phyloP scores from a whole-genome alignment of 2,888 invertebrate species.

The Catocala fraxini region DNA sequence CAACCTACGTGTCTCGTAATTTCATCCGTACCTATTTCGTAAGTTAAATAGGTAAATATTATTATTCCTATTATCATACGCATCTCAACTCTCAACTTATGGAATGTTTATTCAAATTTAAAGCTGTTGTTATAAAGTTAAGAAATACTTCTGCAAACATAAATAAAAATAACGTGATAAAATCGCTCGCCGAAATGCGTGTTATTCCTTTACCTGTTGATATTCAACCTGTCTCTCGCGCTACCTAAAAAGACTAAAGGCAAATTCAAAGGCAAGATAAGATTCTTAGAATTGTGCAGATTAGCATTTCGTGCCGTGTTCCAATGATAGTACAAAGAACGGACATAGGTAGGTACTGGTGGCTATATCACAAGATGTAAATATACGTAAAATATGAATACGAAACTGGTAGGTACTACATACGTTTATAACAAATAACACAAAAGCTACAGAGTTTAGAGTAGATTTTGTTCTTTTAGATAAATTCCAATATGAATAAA shows the following conservation, averaged over 20 bases:
- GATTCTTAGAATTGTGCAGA: constrained; percentile 26
- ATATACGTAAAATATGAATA: too few species aligned
- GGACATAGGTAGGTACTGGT: not conserved
- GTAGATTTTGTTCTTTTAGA: too few species aligned
- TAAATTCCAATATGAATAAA: too few species aligned
- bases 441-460: too few species aligned
- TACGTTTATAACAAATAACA: too few species aligned
- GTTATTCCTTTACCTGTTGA: constrained; percentile 40
- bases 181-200: constrained; percentile 18
- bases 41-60: too few species aligned
- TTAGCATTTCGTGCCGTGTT: constrained; percentile 4
- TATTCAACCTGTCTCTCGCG: constrained; percentile 24
- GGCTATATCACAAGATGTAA: not conserved
- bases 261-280: constrained; percentile 26
- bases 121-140: not conserved
- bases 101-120: too few species aligned
- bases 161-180: not conserved
- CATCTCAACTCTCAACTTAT: too few species aligned
- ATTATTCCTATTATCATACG: too few species aligned
- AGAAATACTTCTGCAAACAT: not conserved
- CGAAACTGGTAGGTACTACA: too few species aligned
- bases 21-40: too few species aligned
- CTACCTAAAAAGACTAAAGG: constrained; percentile 27
- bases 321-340: constrained; percentile 6
- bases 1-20: too few species aligned